Evolutionary conservation across 2,797 vertebrate species (phyloP).

Genomic region (Alectoris magna): DNA sequence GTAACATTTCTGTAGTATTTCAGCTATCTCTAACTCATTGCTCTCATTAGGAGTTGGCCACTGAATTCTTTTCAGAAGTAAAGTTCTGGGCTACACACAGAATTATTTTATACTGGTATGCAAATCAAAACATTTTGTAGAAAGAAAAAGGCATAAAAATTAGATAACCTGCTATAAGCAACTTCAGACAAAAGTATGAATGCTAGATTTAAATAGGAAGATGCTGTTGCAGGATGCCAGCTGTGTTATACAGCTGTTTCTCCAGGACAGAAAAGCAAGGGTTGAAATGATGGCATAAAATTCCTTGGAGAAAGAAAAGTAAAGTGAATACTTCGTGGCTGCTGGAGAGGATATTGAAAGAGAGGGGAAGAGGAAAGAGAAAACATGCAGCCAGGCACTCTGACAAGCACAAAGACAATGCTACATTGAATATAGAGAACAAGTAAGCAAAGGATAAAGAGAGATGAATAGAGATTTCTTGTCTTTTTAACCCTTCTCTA

Average conservation of each 20-base stretch:
- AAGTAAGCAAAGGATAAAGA: not conserved
- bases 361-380: not conserved
- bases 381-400: not conserved
- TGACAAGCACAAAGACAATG: not conserved
- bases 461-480: not conserved
- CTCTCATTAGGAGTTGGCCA: not conserved
- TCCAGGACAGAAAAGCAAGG: not conserved
- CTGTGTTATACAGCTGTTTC: not conserved
- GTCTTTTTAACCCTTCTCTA: not conserved
- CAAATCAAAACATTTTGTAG: not conserved
- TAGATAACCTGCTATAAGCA: not conserved
- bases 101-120: not conserved
- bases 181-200: not conserved
- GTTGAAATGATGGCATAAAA: not conserved
- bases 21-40: not conserved
- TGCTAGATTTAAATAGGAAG: not conserved
- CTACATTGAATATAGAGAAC: not conserved
- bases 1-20: accelerated
- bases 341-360: not conserved
- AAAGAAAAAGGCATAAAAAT: not conserved
- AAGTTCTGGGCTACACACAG: not conserved
- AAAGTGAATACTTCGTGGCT: not conserved
- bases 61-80: not conserved
- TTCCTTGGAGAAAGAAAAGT: not conserved
- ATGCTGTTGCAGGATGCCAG: not conserved